Conservation (phyloP, 2,888 invertebrate genomes). For the Machimus atricapillus region DNA sequence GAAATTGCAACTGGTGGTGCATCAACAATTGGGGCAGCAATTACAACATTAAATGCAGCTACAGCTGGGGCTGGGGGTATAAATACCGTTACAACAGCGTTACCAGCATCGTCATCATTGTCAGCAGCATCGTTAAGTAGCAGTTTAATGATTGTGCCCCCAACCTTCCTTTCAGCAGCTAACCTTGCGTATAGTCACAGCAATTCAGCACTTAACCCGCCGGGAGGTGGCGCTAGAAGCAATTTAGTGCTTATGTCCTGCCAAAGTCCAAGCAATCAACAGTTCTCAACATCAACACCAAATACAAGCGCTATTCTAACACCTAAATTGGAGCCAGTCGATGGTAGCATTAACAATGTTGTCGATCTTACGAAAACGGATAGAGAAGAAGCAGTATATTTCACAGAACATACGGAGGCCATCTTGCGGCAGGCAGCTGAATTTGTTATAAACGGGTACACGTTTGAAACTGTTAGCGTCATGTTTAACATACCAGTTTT, state of each 20-base stretch:
- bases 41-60: background rate
- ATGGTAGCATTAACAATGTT: background rate
- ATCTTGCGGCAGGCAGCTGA: too few relatives aligned
- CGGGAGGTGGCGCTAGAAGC: background rate
- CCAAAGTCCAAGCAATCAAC: background rate
- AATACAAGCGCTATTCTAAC: background rate
- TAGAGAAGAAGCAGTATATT: too few relatives aligned
- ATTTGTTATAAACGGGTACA: too few relatives aligned
- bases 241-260: background rate
- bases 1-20: background rate
- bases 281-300: background rate
- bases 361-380: background rate
- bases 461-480: too few relatives aligned
- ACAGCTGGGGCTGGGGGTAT: background rate
- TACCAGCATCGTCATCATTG: constrained; percentile 56
- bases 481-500: too few relatives aligned
- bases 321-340: constrained; percentile 39
- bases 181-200: background rate
- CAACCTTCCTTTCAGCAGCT: background rate
- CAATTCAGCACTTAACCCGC: background rate
- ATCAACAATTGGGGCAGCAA: too few relatives aligned
- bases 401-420: too few relatives aligned
- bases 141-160: background rate
- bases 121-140: constrained; percentile 53
- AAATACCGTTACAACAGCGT: constrained; percentile 44